phyloP scores from a whole-genome alignment of 2,797 vertebrate genomes.

The Chloroceryle amazona region DNA sequence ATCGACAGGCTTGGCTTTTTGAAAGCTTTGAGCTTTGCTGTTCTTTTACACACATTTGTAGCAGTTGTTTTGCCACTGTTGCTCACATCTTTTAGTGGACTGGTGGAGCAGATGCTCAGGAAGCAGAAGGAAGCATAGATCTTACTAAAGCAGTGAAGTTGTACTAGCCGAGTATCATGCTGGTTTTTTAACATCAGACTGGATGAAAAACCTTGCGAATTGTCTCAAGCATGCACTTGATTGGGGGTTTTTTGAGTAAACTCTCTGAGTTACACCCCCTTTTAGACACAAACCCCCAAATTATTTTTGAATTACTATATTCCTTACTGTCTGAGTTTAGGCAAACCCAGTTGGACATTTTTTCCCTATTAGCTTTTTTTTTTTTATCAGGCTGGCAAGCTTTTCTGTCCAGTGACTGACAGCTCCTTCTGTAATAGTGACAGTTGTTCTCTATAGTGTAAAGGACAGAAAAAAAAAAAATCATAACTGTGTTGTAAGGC shows the following conservation, averaged over 20 bases:
- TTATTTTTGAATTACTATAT: not conserved
- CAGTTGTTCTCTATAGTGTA: accelerated
- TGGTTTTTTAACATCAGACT: not conserved
- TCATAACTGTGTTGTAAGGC: not conserved
- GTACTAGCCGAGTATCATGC: not conserved
- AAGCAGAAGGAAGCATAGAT: not conserved
- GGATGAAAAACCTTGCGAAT: not conserved
- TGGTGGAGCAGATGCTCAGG: not conserved
- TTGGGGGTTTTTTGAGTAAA: not conserved
- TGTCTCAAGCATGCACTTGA: not conserved
- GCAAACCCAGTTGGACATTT: not conserved
- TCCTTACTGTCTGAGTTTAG: not conserved
- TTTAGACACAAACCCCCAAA: not conserved
- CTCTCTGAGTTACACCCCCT: not conserved
- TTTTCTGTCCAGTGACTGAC: not conserved
- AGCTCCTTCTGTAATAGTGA: not conserved
- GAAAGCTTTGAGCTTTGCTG: not conserved
- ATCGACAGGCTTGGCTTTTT: not conserved
- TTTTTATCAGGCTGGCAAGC: not conserved
- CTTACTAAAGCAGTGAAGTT: not conserved
- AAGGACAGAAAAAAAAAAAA: not conserved
- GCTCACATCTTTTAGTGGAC: not conserved
- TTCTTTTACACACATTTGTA: not conserved
- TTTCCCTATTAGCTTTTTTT: not conserved
- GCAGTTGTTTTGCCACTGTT: not conserved